Base-by-base conservation (phyloP, 2,888 invertebrate species). In the Zhuqinia jingwanae region DNA sequence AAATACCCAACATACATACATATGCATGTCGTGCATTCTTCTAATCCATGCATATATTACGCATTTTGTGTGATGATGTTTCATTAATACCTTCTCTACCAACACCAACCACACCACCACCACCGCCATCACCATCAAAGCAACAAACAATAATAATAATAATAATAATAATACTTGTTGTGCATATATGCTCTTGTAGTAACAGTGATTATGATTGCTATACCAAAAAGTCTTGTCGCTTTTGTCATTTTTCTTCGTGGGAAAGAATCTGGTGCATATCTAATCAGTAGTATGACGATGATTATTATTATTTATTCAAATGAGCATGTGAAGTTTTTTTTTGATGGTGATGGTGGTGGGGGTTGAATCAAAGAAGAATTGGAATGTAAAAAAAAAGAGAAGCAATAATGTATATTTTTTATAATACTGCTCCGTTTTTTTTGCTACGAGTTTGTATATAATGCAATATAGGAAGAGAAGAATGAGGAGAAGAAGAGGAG, bases 221-320 rank as follows among this genome's bases (percentile, higher is more conserved):
- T 36, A 36, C 8, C 8, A 8, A 8, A 70, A 70, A 47, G 70
- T 47, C 45, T 70, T 70, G 70, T 70, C 68, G n/a, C 20, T 80
- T 50, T 77, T 60, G 60, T 68, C 53, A 53, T 65, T 45, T 36
- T 50, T 65, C 50, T 56, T 82, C 87, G 87, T 87, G 87, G 87
- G 87, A 87, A 87, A 82, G 82, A 87, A 87, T 82, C 63, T 83
- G 87, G 87, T 87, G 87, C 82, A 87, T 87, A 78, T 27, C 87
- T 87, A 82, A 87, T 87, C 87, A 77, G 60, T 25, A 60, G 25
- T 58, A 77, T 60, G 58, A 58, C 22, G 36, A 75, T 50, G 8
- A 13, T 50, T 6, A 56, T 25, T 8, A 42, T 42, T 8, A 45
- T 22, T 30, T 56, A 75, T 78, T 78, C 27, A 25, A 77, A 80